Conservation (phyloP, 2,113 vertebrate genomes). For the Polypterus senegalus region DNA sequence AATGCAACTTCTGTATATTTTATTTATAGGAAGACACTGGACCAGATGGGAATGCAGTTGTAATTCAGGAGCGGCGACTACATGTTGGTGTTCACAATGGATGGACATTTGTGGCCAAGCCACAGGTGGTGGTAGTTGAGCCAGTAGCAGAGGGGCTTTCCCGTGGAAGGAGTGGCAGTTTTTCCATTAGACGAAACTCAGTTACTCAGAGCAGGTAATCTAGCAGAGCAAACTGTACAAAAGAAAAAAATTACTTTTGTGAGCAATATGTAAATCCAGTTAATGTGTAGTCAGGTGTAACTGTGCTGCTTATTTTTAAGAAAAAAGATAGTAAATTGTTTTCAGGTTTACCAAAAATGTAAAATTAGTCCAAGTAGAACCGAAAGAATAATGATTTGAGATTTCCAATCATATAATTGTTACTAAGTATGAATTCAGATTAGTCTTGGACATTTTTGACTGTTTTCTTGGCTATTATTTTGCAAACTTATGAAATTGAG, state of each 20-base stretch:
- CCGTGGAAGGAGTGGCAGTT: conserved; percentile 30
- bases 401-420: too few relatives aligned
- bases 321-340: too few relatives aligned
- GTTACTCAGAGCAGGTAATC: conserved; percentile 38
- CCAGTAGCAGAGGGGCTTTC: conserved; percentile 19
- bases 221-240: conserved; percentile 12
- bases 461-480: too few relatives aligned
- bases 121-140: conserved; percentile 73
- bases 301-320: too few relatives aligned
- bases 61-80: conserved; percentile 74
- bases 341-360: too few relatives aligned
- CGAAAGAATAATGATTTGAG: too few relatives aligned
- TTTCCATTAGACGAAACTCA: conserved; percentile 27
- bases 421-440: too few relatives aligned
- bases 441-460: too few relatives aligned
- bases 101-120: conserved; percentile 66
- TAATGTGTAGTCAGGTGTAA: too few relatives aligned
- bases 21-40: conserved; percentile 35
- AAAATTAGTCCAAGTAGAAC: too few relatives aligned
- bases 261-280: too few relatives aligned
- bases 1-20: background rate
- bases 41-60: conserved; percentile 23
- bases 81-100: conserved; percentile 77
- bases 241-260: background rate
- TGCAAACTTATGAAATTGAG: too few relatives aligned